A percentile compares a stretch with the other conserved stretches of the same genome.
Evolutionary conservation across 2,888 invertebrate species (phyloP).

Genomic region (Zeuzera pyrina): DNA sequence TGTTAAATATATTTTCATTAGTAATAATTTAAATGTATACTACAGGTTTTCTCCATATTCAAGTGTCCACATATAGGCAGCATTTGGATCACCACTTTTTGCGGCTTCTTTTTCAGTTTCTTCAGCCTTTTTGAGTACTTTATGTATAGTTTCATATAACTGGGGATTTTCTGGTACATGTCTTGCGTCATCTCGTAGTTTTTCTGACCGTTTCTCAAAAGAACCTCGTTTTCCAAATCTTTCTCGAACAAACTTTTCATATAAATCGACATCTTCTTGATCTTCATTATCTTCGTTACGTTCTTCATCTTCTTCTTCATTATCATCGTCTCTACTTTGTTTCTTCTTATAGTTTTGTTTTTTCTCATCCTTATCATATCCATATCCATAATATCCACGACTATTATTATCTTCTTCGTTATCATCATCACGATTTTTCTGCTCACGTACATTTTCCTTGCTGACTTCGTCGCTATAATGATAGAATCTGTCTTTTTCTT

Average conservation of each 20-base stretch:
- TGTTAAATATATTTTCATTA: no score
- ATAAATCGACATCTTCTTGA: conserved; percentile 45
- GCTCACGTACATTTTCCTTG: conserved; percentile 18
- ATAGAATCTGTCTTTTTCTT: conserved; percentile 24
- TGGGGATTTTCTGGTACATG: conserved; percentile 31
- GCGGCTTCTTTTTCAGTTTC: conserved; percentile 48
- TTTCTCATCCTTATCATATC: conserved; percentile 19
- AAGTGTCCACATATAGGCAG: conserved; percentile 67
- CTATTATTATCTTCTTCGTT: conserved; percentile 19
- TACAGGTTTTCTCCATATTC: conserved; percentile 63
- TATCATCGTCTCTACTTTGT: conserved; percentile 12
- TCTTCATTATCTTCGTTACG: conserved; percentile 23
- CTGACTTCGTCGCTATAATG: conserved; percentile 28
- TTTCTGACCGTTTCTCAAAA: conserved; percentile 43
- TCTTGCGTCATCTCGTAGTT: conserved; percentile 25
- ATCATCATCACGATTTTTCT: conserved; percentile 10
- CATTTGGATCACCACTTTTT: conserved; percentile 55
- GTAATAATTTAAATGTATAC: no score
- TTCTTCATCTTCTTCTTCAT: conserved; percentile 16
- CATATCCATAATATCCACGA: conserved; percentile 20
- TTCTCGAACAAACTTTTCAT: conserved; percentile 63
- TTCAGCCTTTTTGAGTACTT: conserved; percentile 52
- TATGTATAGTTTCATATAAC: conserved; percentile 41
- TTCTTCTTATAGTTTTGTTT: conserved; percentile 32
- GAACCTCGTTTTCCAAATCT: conserved; percentile 54